Evolutionary conservation across 1,140 invertebrate genomes (phyloP), one percentile per base, ranked within the genome.

Genomic region (Leptopilina boulardi): DNA sequence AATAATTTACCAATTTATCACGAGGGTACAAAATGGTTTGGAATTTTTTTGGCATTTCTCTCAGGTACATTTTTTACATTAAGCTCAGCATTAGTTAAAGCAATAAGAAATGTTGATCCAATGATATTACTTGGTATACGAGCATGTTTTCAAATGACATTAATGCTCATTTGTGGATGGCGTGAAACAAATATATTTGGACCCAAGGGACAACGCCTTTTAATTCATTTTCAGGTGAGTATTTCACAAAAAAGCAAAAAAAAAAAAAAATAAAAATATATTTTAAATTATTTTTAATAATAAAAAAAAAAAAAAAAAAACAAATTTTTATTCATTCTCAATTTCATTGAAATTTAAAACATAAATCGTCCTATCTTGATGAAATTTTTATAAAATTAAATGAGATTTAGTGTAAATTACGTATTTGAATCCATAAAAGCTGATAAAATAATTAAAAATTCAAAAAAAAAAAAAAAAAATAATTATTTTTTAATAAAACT

Each of bases 1-100:
- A 86, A 90, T 73, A 90, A 90, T 80, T 80, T 86, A 15, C 83
- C 84, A 56, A 87, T 79, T 8, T 91, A 91, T 78, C 85, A 79
- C 6, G 89, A 90, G 15, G 82, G 88, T 18, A 91, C 89, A 1
- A 91, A 87, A 44, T 92, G 91, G 91, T 85, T 86, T 75, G 92
- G 91, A 0, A 85, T 92, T 59, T 84, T 92, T 42, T 79, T 92
- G 18, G 91, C 91, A 1, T 92, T 92, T 79, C 19, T 92, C 8
- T 92, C 91, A 0, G 91, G 91, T 5, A 90, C 89, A 21, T 92
- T 91, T 82, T 92, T 92, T 72, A 92, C 91, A 5, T 83, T 92
- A 15, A 92, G 91, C 70, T 90, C 92, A 0, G 89, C 91, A 11
- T 82, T 91, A 70, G 91, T 92, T 1, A 92, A 92, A 82, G 91